Percentiles rank a stretch among this genome's conserved stretches.
Evolutionary conservation across 2,888 invertebrate species (phyloP).

Genomic region (Dynastes tityus): DNA sequence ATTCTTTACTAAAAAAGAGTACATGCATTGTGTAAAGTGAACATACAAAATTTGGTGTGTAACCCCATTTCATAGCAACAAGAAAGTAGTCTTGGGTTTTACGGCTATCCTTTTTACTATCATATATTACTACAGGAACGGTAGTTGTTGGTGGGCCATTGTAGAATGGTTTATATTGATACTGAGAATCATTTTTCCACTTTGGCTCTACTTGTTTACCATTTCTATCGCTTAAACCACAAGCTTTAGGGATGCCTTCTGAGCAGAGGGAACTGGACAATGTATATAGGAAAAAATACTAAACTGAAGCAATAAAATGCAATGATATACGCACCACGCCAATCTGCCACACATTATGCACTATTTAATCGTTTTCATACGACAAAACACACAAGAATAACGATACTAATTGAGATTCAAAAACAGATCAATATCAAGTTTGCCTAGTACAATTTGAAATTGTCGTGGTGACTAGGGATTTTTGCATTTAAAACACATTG

Average conservation of each 20-base stretch:
- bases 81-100: slow-evolving; percentile 50
- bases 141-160: slow-evolving; percentile 58
- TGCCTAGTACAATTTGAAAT: no score
- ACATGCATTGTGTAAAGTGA: slow-evolving; percentile 2
- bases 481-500: no score
- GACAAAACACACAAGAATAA: no score
- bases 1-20: slow-evolving; percentile 25
- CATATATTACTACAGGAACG: slow-evolving; percentile 54
- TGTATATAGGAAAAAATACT: background rate
- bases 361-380: background rate
- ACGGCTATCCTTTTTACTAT: slow-evolving; percentile 38
- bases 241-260: slow-evolving; percentile 53
- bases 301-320: background rate
- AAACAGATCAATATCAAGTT: no score
- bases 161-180: slow-evolving; percentile 55
- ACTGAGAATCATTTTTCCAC: slow-evolving; percentile 52
- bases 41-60: slow-evolving; percentile 55
- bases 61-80: slow-evolving; percentile 58
- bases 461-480: no score
- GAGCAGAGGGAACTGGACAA: slow-evolving; percentile 54
- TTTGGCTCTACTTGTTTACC: slow-evolving; percentile 50
- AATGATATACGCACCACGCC: slow-evolving; percentile 52
- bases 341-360: slow-evolving; percentile 54
- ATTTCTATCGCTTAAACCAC: slow-evolving; percentile 53
- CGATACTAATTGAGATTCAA: no score